Evolutionary conservation across 2,113 vertebrate genomes (phyloP).

Genomic region (Oceanodroma tethys): DNA sequence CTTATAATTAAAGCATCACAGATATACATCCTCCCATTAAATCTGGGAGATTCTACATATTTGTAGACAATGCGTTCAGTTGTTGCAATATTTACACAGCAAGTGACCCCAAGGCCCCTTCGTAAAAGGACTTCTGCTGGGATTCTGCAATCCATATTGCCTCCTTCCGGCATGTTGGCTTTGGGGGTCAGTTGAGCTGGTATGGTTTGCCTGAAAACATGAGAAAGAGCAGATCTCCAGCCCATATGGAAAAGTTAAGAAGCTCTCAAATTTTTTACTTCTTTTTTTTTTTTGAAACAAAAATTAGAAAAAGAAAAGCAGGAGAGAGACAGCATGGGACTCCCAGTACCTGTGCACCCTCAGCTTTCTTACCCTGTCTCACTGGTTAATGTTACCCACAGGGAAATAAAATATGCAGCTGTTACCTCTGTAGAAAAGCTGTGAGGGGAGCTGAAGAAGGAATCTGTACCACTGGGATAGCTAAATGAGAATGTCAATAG

Average conservation of each 20-base stretch:
- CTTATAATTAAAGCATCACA: slow-evolving; percentile 29
- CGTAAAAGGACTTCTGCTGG: neutral
- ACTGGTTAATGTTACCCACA: neutral
- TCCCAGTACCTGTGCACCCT: neutral
- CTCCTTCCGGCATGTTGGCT: neutral
- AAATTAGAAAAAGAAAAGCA: neutral
- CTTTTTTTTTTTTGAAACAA: neutral
- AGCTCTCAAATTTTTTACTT: neutral
- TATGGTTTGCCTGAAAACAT: neutral
- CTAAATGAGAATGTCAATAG: neutral
- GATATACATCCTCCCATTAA: neutral
- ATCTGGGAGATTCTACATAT: neutral
- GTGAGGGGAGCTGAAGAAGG: neutral
- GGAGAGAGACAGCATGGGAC: neutral
- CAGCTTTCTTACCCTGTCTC: neutral
- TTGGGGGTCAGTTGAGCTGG: neutral
- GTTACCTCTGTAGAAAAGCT: neutral
- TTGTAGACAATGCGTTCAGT: neutral
- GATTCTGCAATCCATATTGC: neutral
- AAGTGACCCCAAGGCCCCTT: neutral
- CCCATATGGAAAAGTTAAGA: neutral
- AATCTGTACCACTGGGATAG: neutral
- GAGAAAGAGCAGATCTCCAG: neutral
- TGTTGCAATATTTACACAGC: neutral
- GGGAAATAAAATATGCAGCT: neutral